These are phyloP conservation scores for Oikopleura vanhoeffeni DNA, from an alignment of 23 tunicate genomes.

Conservation along the genomic window DNA sequence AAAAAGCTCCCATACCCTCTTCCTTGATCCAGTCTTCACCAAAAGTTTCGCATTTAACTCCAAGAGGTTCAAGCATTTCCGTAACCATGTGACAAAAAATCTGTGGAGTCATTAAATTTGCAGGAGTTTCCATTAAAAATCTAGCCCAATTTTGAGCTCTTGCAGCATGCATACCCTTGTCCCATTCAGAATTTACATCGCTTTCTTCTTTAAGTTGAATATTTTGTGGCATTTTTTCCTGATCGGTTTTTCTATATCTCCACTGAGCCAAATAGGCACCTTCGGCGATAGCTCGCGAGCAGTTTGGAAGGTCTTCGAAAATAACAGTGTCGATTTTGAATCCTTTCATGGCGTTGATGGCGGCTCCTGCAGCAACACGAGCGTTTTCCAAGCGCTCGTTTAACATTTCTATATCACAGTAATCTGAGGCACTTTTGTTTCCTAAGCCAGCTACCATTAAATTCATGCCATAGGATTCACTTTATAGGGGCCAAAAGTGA, in stretches of 20 bases:
- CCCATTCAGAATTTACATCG: no score
- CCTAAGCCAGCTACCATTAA: background rate
- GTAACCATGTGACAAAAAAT: slow-evolving; percentile 28
- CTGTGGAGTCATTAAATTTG: slow-evolving; percentile 64
- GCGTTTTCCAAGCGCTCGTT: slow-evolving; percentile 7
- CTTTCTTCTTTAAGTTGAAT: slow-evolving; percentile 14
- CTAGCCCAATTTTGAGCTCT: slow-evolving; percentile 66
- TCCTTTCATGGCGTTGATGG: background rate
- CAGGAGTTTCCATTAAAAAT: slow-evolving; percentile 63
- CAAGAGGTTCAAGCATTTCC: slow-evolving; percentile 19
- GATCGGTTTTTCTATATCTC: slow-evolving; percentile 52
- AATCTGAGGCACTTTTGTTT: background rate
- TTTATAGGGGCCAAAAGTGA: no score
- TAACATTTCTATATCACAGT: slow-evolving; percentile 5
- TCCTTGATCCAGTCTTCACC: slow-evolving; percentile 36
- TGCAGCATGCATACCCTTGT: slow-evolving; percentile 31
- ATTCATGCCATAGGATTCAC: no score
- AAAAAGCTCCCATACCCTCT: slow-evolving; percentile 72
- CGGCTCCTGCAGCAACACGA: slow-evolving; percentile 14
- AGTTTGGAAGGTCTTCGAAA: slow-evolving; percentile 18
- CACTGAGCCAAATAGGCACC: slow-evolving; percentile 50
- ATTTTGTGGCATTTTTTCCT: slow-evolving; percentile 30
- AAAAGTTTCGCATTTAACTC: slow-evolving; percentile 20
- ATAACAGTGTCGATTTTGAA: background rate
- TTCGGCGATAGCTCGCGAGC: slow-evolving; percentile 40